Evolutionary conservation across 2,113 vertebrate species (phyloP), one percentile per base, ranked within the genome.

Genomic region (Neolamprologus kungweensis): DNA sequence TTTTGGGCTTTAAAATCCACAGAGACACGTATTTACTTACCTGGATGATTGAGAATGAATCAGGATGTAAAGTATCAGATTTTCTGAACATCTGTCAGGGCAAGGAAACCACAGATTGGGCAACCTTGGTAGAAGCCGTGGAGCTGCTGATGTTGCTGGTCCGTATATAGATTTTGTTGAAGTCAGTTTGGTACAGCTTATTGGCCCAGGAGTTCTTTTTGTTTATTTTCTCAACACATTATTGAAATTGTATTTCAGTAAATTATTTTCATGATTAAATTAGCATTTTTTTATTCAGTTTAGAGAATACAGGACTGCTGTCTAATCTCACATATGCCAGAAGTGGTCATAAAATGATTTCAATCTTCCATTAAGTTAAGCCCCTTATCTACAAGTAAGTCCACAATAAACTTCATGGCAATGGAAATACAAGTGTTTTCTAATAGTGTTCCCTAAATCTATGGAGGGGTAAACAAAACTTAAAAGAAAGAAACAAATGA

Each of bases 11-110:
- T 57, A 57, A 57, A 57, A 57, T 12, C 54, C 54, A 2, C 23
- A 58, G 26, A 58, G 55, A 58, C 4, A 0, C 21, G 0, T 8
- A 57, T 26, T 57, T 14, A 26, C 0, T 57, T 26, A 26, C 54
- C 1, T 57, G 21, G 54, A 8, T 57, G 54, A 57, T 26, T 57
- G 54, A 57, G 55, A 57, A 57, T 57, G 1, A 0, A 57, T 28
- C 23, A 28, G 0, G 55, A 57, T 57, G 28, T 63, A 63, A 35
- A 3, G 31, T 19, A 35, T 33, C 31, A 0, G 58, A 35, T 63
- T 63, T 63, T 63, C 58, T 63, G 31, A 63, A 63, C 6, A 63
- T 33, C 58, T 63, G 28, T 6, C 57, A 60, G 31, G 16, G 58
- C 31, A 63, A 63, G 16, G 4, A 35, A 63, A 19, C n/a, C 58